phyloP scores from a whole-genome alignment of 2,113 vertebrate genomes.

The Odobenus rosmarus region DNA sequence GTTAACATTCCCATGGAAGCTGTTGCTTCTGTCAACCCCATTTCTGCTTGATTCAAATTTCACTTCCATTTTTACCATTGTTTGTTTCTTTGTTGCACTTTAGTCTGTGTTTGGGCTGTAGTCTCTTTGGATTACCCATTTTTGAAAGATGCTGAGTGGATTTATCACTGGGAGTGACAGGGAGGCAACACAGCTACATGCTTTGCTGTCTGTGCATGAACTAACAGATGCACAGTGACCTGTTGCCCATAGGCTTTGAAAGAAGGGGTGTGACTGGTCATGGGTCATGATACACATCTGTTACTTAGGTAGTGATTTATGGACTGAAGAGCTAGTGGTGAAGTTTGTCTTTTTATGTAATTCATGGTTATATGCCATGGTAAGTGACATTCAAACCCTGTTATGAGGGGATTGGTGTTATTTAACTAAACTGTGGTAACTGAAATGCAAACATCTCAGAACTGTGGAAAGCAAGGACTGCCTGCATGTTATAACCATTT shows the following conservation, averaged over 20 bases:
- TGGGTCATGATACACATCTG: not conserved
- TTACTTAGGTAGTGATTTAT: not conserved
- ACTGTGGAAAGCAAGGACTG: not conserved
- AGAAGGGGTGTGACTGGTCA: not conserved
- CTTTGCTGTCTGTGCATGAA: not conserved
- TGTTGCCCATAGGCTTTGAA: not conserved
- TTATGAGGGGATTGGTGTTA: not conserved
- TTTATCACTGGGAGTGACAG: not conserved
- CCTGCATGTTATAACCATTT: not conserved
- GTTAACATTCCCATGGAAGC: not conserved
- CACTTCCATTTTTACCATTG: not conserved
- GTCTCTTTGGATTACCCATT: not conserved
- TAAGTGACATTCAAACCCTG: not conserved
- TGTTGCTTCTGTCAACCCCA: not conserved
- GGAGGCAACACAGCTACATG: accelerated
- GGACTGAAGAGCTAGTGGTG: not conserved
- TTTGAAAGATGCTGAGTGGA: not conserved
- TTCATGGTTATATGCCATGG: not conserved
- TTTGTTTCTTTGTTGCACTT: not conserved
- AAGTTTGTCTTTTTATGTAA: not conserved
- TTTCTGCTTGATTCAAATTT: not conserved
- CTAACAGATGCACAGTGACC: not conserved
- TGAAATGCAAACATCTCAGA: not conserved
- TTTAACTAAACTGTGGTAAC: not conserved
- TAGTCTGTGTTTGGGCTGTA: not conserved